phyloP scores from a whole-genome alignment of 2,113 vertebrate genomes.

The Anoura caudifer region DNA sequence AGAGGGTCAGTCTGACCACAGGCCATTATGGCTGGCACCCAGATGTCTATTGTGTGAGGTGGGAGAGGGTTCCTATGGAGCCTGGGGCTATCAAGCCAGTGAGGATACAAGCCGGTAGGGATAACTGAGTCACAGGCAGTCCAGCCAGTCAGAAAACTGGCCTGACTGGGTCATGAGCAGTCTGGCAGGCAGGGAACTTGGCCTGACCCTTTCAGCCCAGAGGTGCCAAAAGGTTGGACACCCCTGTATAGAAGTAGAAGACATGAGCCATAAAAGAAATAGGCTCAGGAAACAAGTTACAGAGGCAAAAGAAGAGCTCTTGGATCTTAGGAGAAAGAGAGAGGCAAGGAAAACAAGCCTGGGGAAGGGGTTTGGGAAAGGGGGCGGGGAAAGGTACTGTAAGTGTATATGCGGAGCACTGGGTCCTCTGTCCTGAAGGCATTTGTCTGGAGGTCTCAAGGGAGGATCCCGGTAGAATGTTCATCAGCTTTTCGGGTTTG shows the following conservation, averaged over 20 bases:
- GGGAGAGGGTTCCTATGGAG: no score
- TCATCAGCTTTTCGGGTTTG: not conserved
- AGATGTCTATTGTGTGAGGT: no score
- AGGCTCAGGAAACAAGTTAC: not conserved
- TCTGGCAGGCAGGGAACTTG: no score
- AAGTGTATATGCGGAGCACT: not conserved
- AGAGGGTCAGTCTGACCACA: no score
- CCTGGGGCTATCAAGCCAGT: no score
- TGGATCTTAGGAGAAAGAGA: not conserved
- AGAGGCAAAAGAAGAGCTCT: not conserved
- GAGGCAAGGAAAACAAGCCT: not conserved
- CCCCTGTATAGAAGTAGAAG: not conserved
- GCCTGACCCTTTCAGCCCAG: no score
- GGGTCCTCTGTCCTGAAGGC: not conserved
- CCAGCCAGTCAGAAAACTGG: no score
- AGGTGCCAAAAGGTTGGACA: no score
- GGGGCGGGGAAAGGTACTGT: not conserved
- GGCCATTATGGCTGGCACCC: no score
- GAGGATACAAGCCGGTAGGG: rapidly evolving
- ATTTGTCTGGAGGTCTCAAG: not conserved
- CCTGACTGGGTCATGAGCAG: no score
- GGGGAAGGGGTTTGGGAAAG: not conserved
- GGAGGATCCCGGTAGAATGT: not conserved
- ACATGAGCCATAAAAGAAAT: not conserved
- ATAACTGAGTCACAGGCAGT: no score